Base-by-base conservation (phyloP, 2,888 invertebrate species). In the Agrochola macilenta region DNA sequence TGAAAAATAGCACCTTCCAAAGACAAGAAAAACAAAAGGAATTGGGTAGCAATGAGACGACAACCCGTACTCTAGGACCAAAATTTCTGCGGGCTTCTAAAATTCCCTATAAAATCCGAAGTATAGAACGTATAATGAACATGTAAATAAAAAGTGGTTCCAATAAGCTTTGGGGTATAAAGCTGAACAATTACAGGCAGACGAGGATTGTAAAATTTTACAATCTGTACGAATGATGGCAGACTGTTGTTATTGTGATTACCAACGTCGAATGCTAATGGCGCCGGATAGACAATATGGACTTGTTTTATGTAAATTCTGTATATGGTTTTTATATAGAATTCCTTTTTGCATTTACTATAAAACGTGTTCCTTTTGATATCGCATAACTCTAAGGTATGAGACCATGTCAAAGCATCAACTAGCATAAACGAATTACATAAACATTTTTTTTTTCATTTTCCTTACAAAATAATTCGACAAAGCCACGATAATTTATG, bases 121-220 rank as follows among this genome's bases (percentile, higher is more conserved):
- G 60, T 78, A 69, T 58, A 75, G 39, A 74, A 61, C 17, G 54
- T 64, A 79, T 78, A 81, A 70, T 64, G 63, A 76, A 70, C 39
- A 58, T 77, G 74, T 79, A 76, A 77, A 81, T 84, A 81, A 84
- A 86, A 82, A 84, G 78, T 66, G 74, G 77, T 83, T 74, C 81
- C 83, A 81, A 84, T 83, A 84, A 82, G 70, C 76, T 82, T 75
- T 73, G 80, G 81, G 74, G 80, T 79, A 80, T 85, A 88, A 85
- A 85, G 64, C 69, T 69, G 63, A 76, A 83, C 79, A 87, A 87
- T 84, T 84, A 81, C 78, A 26, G 69, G 63, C 86, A 74, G 79
- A 83, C 81, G 83, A 81, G 79, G 87, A 89, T 91, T 92, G 90
- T 93, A 93, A 93, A 93, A 91, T 89, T 93, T 93, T 91, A 93